These are phyloP conservation scores for Contarinia nasturtii DNA, from an alignment of 1,140 invertebrate genomes.

Conservation along the genomic window DNA sequence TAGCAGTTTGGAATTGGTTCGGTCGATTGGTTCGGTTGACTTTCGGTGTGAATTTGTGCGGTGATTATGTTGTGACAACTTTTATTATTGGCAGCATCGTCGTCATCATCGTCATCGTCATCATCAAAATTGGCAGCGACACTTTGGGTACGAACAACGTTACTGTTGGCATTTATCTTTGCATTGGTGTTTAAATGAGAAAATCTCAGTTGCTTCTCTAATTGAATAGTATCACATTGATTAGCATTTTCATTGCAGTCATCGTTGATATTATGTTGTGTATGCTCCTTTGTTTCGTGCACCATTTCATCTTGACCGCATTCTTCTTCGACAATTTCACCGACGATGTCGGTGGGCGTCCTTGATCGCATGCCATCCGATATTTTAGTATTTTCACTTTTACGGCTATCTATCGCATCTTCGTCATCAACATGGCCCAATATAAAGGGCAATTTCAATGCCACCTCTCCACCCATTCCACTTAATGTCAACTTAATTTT, in stretches of 20 bases:
- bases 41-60: background rate
- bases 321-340: background rate
- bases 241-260: no score
- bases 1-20: no score
- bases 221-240: no score
- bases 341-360: background rate
- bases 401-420: background rate
- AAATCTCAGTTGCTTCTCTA: no score
- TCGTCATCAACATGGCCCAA: constrained; percentile 15
- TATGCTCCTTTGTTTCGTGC: no score
- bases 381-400: background rate
- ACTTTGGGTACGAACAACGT: background rate
- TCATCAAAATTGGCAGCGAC: background rate
- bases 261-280: no score
- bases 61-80: background rate
- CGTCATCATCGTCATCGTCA: background rate
- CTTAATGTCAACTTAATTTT: constrained; percentile 58
- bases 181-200: no score
- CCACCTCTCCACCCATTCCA: constrained; percentile 51
- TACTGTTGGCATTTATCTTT: no score
- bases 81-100: background rate
- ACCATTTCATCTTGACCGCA: background rate
- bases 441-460: constrained; percentile 54
- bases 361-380: background rate
- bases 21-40: background rate